phyloP scores from a whole-genome alignment of 2,113 vertebrate species.

The Hypocryptadius cinnamomeus region DNA sequence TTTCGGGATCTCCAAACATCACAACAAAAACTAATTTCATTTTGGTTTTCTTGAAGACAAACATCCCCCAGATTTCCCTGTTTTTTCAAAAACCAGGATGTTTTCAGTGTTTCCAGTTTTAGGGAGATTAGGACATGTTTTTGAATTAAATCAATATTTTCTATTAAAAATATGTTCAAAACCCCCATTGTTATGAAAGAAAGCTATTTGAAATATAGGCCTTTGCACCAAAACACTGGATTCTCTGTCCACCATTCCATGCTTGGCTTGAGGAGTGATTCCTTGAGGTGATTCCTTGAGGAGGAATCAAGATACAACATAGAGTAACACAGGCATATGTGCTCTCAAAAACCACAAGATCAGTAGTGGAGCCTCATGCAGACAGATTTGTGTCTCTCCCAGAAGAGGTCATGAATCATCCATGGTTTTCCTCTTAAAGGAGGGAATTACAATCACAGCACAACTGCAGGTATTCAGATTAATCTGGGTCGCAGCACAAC shows the following conservation, averaged over 20 bases:
- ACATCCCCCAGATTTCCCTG: fast-evolving
- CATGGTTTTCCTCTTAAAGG: background rate
- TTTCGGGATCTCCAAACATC: background rate
- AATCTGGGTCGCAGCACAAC: background rate
- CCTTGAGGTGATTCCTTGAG: too few species aligned
- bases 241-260: background rate
- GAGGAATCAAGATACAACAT: fast-evolving
- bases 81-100: background rate
- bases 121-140: background rate
- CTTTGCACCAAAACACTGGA: background rate
- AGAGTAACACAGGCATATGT: fast-evolving
- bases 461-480: background rate
- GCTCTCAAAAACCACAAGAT: background rate
- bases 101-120: background rate
- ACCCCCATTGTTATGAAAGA: background rate
- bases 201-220: background rate
- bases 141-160: background rate
- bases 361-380: background rate
- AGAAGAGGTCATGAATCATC: background rate
- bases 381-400: background rate
- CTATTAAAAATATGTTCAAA: background rate
- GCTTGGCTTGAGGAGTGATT: background rate
- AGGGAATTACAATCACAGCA: background rate
- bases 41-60: background rate
- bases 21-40: background rate